Base-by-base conservation (phyloP, 2,888 invertebrate genomes). In the Pinctada fucata region DNA sequence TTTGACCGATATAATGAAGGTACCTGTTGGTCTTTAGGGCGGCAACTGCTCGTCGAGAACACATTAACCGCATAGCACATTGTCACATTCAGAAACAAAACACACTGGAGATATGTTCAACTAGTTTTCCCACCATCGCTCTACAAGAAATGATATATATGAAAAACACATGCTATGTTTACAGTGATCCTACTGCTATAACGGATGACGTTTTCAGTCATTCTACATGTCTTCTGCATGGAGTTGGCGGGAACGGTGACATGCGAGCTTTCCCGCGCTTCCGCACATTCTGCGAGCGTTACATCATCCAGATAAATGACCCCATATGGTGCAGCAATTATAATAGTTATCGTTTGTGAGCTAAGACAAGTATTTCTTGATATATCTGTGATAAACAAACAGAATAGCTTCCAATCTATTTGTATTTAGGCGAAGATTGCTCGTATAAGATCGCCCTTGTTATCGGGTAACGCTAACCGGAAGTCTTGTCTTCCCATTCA, bases 281-380 rank as follows among this genome's bases (percentile, higher is more conserved):
- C 58, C 58, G 13, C 58, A 13, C 58, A 58, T 58, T 13, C 68
- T 8, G 48, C 68, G 31, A 10, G 66, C 66, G 51, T 73, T 73
- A 73, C 73, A 66, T 73, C 73, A 73, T 65, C 73, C 16, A 64
- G 73, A 73, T 73, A 65, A 73, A 73, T 65, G 48, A 73, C 65
- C 73, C 58, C 73, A 73, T 65, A 65, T 73, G 64, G 73, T 51
- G 73, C 48, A 58, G 58, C 58, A 58, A 58, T 58, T 58, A 58
- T 58, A 58, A 10, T 58, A 10, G 58, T 58, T 58, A 58, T 58
- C 58, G 58, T 58, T 58, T 58, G 58, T 58, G 13, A 13, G 58
- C 58, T 58, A 58, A 58, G 58, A 58, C 58, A 58, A 58, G 13
- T 10, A 58, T 58, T 58, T 10, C 58, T 6, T 13, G 58, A 58